Evolutionary conservation across 35 echinoderm and acorn worm genomes (phyloP).

Genomic region (Chiridota heheva): DNA sequence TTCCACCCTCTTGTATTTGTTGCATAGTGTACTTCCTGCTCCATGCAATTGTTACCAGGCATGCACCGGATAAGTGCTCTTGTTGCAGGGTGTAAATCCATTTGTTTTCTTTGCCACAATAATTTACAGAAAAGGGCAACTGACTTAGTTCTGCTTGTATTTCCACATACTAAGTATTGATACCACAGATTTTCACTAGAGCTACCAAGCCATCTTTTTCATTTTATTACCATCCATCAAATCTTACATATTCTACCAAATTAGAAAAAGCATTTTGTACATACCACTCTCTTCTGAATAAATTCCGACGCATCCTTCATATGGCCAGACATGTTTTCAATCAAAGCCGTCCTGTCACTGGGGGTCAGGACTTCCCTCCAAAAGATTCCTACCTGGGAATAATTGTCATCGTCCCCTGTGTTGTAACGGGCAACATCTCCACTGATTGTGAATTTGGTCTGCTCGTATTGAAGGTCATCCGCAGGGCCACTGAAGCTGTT

Average conservation of each 20-base stretch:
- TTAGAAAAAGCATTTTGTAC: background rate
- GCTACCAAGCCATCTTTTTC: background rate
- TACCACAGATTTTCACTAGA: background rate
- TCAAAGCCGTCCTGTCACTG: conserved; percentile 47
- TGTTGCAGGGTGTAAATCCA: too few relatives aligned
- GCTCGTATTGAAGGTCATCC: conserved; percentile 46
- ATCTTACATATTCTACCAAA: background rate
- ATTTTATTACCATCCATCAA: background rate
- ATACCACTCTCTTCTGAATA: conserved; percentile 85
- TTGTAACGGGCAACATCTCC: conserved; percentile 75
- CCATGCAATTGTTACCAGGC: too few relatives aligned
- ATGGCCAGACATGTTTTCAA: conserved; percentile 89
- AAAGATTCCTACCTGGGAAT: conserved; percentile 64
- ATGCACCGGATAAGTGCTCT: too few relatives aligned
- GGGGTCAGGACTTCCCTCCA: conserved; percentile 74
- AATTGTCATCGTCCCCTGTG: conserved; percentile 85
- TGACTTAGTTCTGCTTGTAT: background rate
- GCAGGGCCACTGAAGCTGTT: conserved; percentile 87
- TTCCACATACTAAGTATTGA: background rate
- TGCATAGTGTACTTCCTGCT: too few relatives aligned
- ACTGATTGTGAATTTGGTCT: background rate
- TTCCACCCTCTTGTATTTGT: too few relatives aligned
- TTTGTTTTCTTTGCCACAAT: background rate
- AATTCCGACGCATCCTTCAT: conserved; percentile 78
- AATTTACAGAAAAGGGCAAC: background rate